Percentiles rank a stretch among this genome's conserved stretches.
Evolutionary conservation across 2,888 invertebrate genomes (phyloP).

Genomic region (Lasioglossum oenotherae): DNA sequence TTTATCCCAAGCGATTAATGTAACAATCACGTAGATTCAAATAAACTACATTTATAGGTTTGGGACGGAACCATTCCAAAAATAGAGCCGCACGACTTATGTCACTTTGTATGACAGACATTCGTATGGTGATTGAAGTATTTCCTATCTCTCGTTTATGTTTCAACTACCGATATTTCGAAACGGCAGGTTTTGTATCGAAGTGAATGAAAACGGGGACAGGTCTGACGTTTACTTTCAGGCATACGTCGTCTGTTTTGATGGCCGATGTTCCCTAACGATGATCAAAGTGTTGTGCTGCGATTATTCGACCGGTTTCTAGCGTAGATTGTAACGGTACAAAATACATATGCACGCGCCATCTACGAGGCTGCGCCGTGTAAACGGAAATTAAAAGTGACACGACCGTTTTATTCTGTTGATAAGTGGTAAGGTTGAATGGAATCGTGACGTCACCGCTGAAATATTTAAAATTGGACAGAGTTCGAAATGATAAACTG

Average conservation of each 20-base stretch:
- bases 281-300: background rate
- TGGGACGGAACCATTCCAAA: background rate
- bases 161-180: background rate
- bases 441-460: slow-evolving; percentile 7
- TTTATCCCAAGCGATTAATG: background rate
- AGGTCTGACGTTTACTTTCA: background rate
- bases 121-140: background rate
- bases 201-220: slow-evolving; percentile 29
- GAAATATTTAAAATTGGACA: background rate
- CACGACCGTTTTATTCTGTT: slow-evolving; percentile 13
- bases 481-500: background rate
- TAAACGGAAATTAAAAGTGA: slow-evolving; percentile 36
- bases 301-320: slow-evolving; percentile 3
- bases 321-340: slow-evolving; percentile 1
- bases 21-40: background rate
- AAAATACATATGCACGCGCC: slow-evolving; percentile 4
- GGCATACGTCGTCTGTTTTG: background rate
- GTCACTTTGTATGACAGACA: background rate
- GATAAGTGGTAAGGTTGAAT: slow-evolving; percentile 8
- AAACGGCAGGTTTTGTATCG: background rate
- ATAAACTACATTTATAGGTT: background rate
- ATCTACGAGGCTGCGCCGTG: slow-evolving; percentile 27
- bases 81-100: background rate
- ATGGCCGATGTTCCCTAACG: background rate
- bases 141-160: background rate